A percentile compares a stretch with the other conserved stretches of the same genome.
Conservation (phyloP, 2,888 invertebrate genomes). For the Hemithea aestivaria region DNA sequence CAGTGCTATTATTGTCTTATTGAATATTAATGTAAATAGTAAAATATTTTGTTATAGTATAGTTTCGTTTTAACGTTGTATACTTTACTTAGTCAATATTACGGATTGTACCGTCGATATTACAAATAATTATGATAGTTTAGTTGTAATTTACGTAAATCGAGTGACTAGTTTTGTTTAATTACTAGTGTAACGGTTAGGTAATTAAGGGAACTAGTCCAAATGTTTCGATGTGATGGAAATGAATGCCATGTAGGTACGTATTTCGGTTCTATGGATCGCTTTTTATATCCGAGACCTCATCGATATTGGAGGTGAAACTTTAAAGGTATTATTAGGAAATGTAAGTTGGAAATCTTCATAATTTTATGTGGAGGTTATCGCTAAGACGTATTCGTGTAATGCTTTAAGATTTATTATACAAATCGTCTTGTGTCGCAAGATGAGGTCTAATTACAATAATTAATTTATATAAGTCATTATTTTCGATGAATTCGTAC, state of each 20-base stretch:
- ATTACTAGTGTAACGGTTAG: conserved; percentile 66
- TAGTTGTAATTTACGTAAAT: conserved; percentile 50
- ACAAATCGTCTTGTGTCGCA: conserved; percentile 10
- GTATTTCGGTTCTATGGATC: conserved; percentile 38
- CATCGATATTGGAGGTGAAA: conserved; percentile 33
- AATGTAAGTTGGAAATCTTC: conserved; percentile 22
- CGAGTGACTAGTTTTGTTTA: conserved; percentile 73
- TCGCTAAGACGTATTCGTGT: conserved; percentile 3
- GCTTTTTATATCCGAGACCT: conserved; percentile 27
- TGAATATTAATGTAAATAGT: conserved; percentile 51
- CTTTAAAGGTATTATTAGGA: conserved; percentile 33
- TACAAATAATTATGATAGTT: conserved; percentile 40
- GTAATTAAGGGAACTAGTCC: conserved; percentile 78
- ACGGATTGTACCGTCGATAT: conserved; percentile 49
- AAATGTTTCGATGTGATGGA: conserved; percentile 74
- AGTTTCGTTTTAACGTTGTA: conserved; percentile 49
- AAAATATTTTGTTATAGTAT: conserved; percentile 35
- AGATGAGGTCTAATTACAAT: conserved; percentile 30
- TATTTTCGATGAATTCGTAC: conserved; percentile 32
- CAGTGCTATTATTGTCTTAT: conserved; percentile 32
- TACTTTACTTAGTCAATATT: conserved; percentile 47
- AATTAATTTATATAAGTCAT: conserved; percentile 30
- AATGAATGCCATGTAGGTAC: conserved; percentile 67
- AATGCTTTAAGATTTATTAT: neutral
- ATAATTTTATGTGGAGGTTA: neutral